Evolutionary conservation across 2,113 vertebrate species (phyloP), one percentile per base, ranked within the genome.

Genomic region (Hymenochirus boettgeri): DNA sequence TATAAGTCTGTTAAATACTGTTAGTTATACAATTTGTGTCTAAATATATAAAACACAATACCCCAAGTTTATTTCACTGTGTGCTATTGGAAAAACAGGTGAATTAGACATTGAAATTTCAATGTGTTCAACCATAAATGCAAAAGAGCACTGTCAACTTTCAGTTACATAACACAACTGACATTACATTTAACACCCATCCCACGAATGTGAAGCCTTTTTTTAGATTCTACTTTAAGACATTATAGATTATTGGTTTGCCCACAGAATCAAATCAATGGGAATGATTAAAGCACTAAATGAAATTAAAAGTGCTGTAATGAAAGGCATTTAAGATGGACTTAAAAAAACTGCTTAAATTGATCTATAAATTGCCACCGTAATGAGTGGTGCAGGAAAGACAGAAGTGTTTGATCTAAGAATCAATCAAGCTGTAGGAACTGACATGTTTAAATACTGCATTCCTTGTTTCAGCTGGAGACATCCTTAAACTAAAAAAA

Each of bases 301-400:
- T 42, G 39, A n/a, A 13, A 42, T n/a, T 42, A 42, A 3, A 42
- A 18, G 39, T 15, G 15, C 39, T 42, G 39, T 42, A 15, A 42
- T 42, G 22, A 21, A 47, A 61, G 11, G 10, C 24, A 21, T 29
- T n/a, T 21, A 23, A 24, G 19, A 39, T 21, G 24, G 35, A 12
- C 15, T 61, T 19, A 21, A 22, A 48, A 10, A 13, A 29, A n/a
- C 23, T 3, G 50, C 51, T 51, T 31, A 19, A 27, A 62, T 3
- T 21, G 19, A 51, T 51, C 27, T 35, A 19, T 62, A 11, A 12
- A 42, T 62, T 62, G 13, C 18, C 35, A 52, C 35, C 15, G 27
- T 25, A 61, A 50, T n/a, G 4, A 21, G 13, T 31, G 31, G 25
- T 18, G 15, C 25, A 27, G 13, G 15, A 29, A 29, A 19, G 7